Conservation (phyloP, 1,140 invertebrate genomes). For the Hycleus cichorii region DNA sequence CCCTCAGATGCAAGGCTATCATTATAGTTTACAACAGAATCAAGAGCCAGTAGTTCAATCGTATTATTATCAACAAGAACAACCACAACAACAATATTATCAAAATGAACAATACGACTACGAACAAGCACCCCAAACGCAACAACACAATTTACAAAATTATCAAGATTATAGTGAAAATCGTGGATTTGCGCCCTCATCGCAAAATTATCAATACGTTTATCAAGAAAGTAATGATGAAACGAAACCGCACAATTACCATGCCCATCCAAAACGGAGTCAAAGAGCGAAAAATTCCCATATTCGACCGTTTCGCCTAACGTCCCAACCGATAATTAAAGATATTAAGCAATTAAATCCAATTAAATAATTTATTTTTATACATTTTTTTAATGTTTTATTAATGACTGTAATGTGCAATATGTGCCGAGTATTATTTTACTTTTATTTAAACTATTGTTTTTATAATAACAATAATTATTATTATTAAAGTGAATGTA, state of each 20-base stretch:
- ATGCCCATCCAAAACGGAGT: constrained; percentile 6
- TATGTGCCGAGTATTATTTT: too few species aligned
- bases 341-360: constrained; percentile 5
- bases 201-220: too few species aligned
- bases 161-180: background rate
- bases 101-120: background rate
- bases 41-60: background rate
- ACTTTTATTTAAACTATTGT: too few species aligned
- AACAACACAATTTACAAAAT: background rate
- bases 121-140: background rate
- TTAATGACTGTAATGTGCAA: too few species aligned
- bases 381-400: too few species aligned
- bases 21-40: background rate
- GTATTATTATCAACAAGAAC: constrained; percentile 5
- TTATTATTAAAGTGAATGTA: too few species aligned
- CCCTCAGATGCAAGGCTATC: constrained; percentile 6
- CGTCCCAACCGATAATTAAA: background rate
- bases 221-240: background rate
- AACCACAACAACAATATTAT: constrained; percentile 5
- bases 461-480: too few species aligned
- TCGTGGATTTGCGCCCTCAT: too few species aligned
- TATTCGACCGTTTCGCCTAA: background rate
- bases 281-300: background rate
- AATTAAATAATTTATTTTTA: background rate
- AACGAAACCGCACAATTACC: background rate